Evolutionary conservation across 1,140 invertebrate species (phyloP).

Genomic region (Lysiphlebus fabarum): DNA sequence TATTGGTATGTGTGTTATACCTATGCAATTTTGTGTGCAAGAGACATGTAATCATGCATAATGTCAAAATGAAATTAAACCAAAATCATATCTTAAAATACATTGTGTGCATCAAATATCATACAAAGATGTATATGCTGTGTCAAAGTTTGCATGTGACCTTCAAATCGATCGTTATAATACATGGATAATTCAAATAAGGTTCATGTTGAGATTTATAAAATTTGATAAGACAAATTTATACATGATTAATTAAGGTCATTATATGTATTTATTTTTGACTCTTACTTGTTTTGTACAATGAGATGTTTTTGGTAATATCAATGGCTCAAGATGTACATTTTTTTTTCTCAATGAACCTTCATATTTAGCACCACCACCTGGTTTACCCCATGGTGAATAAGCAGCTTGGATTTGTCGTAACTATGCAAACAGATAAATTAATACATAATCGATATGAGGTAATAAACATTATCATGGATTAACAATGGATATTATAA

Average conservation of each 20-base stretch:
- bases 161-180: conserved; percentile 3
- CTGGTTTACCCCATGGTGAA: conserved; percentile 55
- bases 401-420: conserved; percentile 46
- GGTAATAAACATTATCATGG: conserved; percentile 3
- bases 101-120: too few relatives aligned
- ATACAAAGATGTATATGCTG: too few relatives aligned
- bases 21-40: background rate
- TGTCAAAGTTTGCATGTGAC: conserved; percentile 3
- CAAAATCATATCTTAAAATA: too few relatives aligned
- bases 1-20: background rate
- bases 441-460: background rate
- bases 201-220: background rate
- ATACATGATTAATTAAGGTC: background rate
- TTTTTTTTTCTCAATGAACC: conserved; percentile 50
- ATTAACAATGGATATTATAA: conserved; percentile 9
- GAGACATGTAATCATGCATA: conserved; percentile 10
- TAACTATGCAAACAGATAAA: conserved; percentile 33
- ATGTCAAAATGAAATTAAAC: too few relatives aligned
- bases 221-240: conserved; percentile 1
- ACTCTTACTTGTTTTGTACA: background rate
- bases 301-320: conserved; percentile 10
- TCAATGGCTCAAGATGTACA: conserved; percentile 41
- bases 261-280: conserved; percentile 27
- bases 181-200: background rate
- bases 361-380: conserved; percentile 51